Percentiles rank a stretch among this genome's conserved stretches.
These are phyloP conservation scores for Mormyrops attenuatus DNA, from an alignment of 2,797 vertebrate species.

Conservation along the genomic window DNA sequence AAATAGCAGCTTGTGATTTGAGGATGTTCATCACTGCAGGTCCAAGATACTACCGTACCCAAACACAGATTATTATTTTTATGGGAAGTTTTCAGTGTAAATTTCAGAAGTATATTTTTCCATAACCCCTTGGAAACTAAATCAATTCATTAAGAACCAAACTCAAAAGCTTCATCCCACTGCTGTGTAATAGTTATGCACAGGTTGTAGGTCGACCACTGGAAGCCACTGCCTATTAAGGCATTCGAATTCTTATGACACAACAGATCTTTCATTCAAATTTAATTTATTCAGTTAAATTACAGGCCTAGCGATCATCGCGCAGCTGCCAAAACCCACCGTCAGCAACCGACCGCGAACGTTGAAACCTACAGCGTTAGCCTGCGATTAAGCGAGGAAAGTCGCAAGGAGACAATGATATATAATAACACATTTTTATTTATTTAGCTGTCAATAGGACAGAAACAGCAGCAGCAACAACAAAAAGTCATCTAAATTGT, in stretches of 20 bases:
- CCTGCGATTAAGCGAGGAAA: not conserved
- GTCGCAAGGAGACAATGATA: not conserved
- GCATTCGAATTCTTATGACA: not conserved
- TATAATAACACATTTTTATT: not conserved
- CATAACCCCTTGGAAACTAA: not conserved
- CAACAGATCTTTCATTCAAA: not conserved
- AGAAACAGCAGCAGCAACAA: not conserved
- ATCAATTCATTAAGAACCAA: not conserved
- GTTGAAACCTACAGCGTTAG: not conserved
- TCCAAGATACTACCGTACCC: not conserved
- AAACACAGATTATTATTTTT: not conserved
- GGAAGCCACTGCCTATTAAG: not conserved
- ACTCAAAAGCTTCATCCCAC: not conserved
- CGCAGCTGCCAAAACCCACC: not conserved
- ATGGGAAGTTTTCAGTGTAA: not conserved
- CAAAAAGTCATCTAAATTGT: not conserved
- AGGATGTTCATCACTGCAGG: not conserved
- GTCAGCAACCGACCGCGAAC: not conserved
- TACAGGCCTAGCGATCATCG: not conserved
- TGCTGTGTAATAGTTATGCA: not conserved
- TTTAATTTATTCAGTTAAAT: not conserved
- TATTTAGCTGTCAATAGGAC: not conserved
- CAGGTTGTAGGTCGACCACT: not conserved
- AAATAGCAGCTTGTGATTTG: not conserved
- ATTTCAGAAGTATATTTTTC: not conserved